Percentiles rank a stretch among this genome's conserved stretches.
These are phyloP conservation scores for Eudemis profundana DNA, from an alignment of 2,888 invertebrate species.

Conservation along the genomic window DNA sequence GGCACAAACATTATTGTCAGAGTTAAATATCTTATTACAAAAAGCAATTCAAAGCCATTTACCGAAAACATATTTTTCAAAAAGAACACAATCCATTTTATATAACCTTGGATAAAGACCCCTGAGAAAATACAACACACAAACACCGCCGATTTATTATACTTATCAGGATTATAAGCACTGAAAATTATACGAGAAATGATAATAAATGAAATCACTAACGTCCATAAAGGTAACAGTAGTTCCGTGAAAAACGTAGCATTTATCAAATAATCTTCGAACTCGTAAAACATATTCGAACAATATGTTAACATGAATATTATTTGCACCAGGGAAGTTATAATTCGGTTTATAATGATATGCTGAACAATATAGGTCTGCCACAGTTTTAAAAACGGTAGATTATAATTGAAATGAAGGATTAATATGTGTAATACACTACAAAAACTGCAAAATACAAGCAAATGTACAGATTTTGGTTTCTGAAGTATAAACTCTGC, in stretches of 20 bases:
- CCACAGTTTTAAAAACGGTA: background rate
- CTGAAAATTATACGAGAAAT: conserved; percentile 3
- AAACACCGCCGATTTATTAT: background rate
- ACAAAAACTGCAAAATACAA: background rate
- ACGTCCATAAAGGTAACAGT: background rate
- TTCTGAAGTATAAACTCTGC: no score
- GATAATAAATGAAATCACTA: background rate
- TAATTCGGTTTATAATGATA: background rate
- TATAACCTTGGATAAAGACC: background rate
- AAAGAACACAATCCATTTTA: background rate
- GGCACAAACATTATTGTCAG: background rate
- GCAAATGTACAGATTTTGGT: background rate
- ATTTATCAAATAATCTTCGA: background rate
- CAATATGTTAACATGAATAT: background rate
- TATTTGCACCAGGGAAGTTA: conserved; percentile 3
- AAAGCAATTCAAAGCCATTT: no score
- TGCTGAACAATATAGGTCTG: background rate
- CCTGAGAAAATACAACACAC: background rate
- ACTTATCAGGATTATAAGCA: background rate
- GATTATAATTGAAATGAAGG: background rate
- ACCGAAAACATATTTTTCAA: background rate
- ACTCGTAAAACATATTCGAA: background rate
- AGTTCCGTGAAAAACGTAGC: background rate
- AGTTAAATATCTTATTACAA: background rate
- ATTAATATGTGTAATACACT: background rate